Percentiles rank a stretch among this genome's conserved stretches.
phyloP scores from a whole-genome alignment of 2,888 invertebrate species.

The Cenopis cana region DNA sequence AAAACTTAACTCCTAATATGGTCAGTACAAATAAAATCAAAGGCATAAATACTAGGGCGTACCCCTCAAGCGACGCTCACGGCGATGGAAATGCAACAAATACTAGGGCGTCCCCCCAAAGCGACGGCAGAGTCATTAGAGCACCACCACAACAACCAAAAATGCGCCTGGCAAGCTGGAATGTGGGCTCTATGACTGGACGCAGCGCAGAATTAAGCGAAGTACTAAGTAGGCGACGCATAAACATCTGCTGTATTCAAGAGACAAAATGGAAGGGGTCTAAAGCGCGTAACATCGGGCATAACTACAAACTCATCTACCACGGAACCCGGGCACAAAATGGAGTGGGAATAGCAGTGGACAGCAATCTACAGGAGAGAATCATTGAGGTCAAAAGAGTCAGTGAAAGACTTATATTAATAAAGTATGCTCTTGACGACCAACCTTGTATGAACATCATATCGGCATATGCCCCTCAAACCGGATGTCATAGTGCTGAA shows the following conservation, averaged over 20 bases:
- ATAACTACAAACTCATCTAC: slow-evolving; percentile 38
- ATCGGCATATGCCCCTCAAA: slow-evolving; percentile 28
- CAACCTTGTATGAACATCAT: slow-evolving; percentile 44
- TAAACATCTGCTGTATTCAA: slow-evolving; percentile 46
- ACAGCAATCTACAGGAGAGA: background rate
- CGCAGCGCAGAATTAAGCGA: slow-evolving; percentile 45
- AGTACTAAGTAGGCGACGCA: slow-evolving; percentile 30
- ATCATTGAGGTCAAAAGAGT: slow-evolving; percentile 18
- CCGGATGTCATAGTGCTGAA: slow-evolving; percentile 29
- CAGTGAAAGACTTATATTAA: slow-evolving; percentile 41
- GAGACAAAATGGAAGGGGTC: slow-evolving; percentile 47
- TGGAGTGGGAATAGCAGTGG: slow-evolving; percentile 2
- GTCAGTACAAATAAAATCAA: no score
- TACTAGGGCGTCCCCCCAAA: no score
- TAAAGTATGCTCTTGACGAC: slow-evolving; percentile 40
- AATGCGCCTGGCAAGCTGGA: slow-evolving; percentile 43
- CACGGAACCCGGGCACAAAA: slow-evolving; percentile 38
- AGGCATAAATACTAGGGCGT: no score
- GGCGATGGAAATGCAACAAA: no score
- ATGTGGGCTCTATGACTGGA: slow-evolving; percentile 47
- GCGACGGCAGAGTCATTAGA: background rate
- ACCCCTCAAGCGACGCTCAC: no score
- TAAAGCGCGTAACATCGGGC: slow-evolving; percentile 12
- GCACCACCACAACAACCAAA: background rate
- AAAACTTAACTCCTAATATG: no score